Evolutionary conservation across 2,113 vertebrate genomes (phyloP).

Genomic region (Oreochromis spilurus): DNA sequence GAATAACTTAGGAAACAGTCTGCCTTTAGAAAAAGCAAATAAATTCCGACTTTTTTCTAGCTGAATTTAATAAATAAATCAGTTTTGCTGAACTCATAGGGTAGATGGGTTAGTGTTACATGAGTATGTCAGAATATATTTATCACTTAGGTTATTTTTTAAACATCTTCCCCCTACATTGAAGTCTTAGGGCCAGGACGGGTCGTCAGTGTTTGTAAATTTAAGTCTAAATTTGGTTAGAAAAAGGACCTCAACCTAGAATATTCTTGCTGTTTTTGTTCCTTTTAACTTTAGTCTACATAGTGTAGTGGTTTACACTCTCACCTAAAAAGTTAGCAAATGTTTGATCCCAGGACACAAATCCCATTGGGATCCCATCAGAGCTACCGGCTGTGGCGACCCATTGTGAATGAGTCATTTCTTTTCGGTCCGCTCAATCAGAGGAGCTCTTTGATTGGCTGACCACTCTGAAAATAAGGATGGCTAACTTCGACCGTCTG

Average conservation of each 20-base stretch:
- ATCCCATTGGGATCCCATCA: background rate
- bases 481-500: background rate
- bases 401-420: background rate
- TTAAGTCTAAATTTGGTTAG: background rate
- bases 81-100: background rate
- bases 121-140: background rate
- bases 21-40: background rate
- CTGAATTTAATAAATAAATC: background rate
- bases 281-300: background rate
- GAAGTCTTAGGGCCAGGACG: background rate
- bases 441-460: background rate
- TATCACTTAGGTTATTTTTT: background rate
- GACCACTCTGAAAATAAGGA: background rate
- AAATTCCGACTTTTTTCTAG: background rate
- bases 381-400: background rate
- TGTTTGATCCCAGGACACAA: background rate
- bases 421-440: background rate
- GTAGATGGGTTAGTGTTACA: background rate
- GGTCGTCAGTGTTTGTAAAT: background rate
- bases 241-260: background rate
- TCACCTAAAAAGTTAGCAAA: background rate
- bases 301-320: background rate
- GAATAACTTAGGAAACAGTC: background rate
- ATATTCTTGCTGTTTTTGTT: background rate
- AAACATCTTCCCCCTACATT: background rate